Conservation (phyloP, 2,888 invertebrate species). For the Drosophila affinis region DNA sequence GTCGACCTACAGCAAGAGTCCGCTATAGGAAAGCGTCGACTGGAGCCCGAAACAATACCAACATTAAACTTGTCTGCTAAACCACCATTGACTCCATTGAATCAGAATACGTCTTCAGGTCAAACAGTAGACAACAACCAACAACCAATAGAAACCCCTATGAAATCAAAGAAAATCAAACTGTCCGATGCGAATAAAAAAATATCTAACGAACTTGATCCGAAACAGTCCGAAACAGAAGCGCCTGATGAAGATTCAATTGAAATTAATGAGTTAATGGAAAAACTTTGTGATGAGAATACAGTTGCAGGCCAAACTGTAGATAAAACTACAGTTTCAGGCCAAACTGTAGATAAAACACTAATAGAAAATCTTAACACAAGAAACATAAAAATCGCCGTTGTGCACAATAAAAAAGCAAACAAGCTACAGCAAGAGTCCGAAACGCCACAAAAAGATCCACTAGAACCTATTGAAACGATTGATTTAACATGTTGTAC, state of each 20-base stretch:
- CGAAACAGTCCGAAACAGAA: too few relatives aligned
- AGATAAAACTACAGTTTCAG: too few relatives aligned
- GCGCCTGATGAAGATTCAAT: background rate
- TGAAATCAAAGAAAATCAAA: too few relatives aligned
- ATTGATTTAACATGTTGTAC: background rate
- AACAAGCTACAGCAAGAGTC: background rate
- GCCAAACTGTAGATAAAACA: too few relatives aligned
- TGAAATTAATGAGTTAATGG: background rate
- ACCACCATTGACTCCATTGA: background rate
- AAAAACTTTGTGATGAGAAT: background rate
- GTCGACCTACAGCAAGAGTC: too few relatives aligned
- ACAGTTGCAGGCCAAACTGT: too few relatives aligned
- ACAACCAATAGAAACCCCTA: too few relatives aligned
- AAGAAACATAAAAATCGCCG: background rate
- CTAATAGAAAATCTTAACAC: too few relatives aligned
- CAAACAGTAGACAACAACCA: background rate
- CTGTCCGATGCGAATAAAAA: too few relatives aligned
- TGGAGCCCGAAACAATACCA: background rate
- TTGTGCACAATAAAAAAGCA: background rate
- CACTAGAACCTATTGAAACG: background rate
- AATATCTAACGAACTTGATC: too few relatives aligned
- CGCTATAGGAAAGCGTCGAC: background rate
- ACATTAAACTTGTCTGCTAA: background rate
- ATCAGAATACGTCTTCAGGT: background rate
- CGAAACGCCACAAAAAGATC: background rate